Percentiles rank a stretch among this genome's conserved stretches.
phyloP scores from a whole-genome alignment of 2,888 invertebrate species.

The Teleogryllus oceanicus region DNA sequence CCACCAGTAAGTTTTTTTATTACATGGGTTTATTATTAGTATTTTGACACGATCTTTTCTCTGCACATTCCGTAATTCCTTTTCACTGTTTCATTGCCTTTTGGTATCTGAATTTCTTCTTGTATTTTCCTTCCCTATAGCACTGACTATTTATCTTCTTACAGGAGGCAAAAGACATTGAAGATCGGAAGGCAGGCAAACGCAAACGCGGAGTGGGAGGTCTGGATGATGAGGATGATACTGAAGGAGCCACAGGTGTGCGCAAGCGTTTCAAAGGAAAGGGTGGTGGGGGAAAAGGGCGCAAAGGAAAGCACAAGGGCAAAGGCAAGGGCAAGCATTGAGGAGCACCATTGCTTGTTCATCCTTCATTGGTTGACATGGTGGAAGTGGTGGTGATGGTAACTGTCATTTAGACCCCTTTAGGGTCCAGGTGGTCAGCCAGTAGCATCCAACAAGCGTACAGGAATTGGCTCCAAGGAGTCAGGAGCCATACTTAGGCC shows the following conservation, averaged over 20 bases:
- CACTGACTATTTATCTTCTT: neutral
- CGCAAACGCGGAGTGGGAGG: slow-evolving; percentile 55
- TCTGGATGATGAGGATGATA: slow-evolving; percentile 60
- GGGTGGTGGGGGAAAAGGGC: slow-evolving; percentile 21
- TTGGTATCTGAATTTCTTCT: neutral
- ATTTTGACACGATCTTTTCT: too few species aligned
- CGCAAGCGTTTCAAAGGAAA: slow-evolving; percentile 66
- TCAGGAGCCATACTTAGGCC: slow-evolving; percentile 39
- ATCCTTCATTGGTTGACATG: neutral
- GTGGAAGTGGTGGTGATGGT: neutral
- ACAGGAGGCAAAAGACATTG: slow-evolving; percentile 62
- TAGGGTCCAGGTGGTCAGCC: neutral
- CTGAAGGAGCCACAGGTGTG: slow-evolving; percentile 75
- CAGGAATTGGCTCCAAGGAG: slow-evolving; percentile 38
- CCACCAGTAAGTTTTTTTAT: too few species aligned
- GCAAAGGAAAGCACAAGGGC: slow-evolving; percentile 19
- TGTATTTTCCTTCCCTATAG: neutral
- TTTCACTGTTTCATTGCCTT: neutral
- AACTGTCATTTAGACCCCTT: neutral
- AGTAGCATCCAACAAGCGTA: neutral
- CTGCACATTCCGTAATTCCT: neutral
- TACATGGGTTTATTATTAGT: too few species aligned
- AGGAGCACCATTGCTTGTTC: neutral
- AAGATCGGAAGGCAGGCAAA: slow-evolving; percentile 61
- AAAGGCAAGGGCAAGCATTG: slow-evolving; percentile 3